Percentiles rank a stretch among this genome's conserved stretches.
Conservation (phyloP, 2,888 invertebrate genomes). For the Sphaerophoria taeniata region DNA sequence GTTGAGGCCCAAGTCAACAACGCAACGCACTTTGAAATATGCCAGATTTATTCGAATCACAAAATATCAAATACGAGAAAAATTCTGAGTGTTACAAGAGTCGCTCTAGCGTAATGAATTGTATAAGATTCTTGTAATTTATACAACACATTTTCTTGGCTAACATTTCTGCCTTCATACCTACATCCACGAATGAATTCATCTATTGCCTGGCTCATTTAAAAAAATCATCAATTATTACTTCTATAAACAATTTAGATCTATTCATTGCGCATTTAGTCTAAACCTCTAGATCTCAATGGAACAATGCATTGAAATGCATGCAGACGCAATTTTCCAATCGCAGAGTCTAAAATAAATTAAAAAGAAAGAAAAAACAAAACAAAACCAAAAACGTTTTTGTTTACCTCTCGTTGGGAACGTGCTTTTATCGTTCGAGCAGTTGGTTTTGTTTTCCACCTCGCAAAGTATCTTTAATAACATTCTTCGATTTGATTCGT, state of each 20-base stretch:
- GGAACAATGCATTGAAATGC: constrained; percentile 33
- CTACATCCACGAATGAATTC: constrained; percentile 5
- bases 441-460: constrained; percentile 34
- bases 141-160: too few relatives aligned
- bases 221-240: constrained; percentile 33
- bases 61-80: too few relatives aligned
- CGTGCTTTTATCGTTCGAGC: constrained; percentile 10
- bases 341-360: background rate
- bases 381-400: background rate
- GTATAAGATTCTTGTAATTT: too few relatives aligned
- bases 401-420: constrained; percentile 26
- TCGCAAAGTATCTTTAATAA: constrained; percentile 34
- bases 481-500: constrained; percentile 42
- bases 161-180: too few relatives aligned
- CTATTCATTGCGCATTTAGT: constrained; percentile 45
- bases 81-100: too few relatives aligned
- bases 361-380: background rate
- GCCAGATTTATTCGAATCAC: too few relatives aligned
- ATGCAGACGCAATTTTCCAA: constrained; percentile 22
- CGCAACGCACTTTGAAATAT: too few relatives aligned
- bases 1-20: too few relatives aligned
- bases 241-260: constrained; percentile 38
- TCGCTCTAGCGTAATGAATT: too few relatives aligned
- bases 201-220: constrained; percentile 41
- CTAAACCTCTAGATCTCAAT: constrained; percentile 1